Conservation (phyloP, 2,888 invertebrate species). For the Ditula angustiorana region DNA sequence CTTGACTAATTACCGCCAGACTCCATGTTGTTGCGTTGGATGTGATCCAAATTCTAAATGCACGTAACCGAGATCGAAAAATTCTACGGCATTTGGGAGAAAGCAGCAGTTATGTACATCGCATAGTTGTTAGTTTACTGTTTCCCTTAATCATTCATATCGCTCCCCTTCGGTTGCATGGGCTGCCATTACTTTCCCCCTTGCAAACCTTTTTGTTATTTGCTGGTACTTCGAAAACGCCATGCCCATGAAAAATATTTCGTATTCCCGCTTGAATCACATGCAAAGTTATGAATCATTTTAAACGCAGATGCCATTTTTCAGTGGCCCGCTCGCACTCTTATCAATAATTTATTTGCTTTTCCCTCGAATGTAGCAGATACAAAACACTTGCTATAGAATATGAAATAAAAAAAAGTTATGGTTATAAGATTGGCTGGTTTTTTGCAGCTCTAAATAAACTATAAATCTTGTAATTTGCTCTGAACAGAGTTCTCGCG, state of each 20-base stretch:
- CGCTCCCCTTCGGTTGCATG: slow-evolving; percentile 48
- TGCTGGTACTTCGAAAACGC: slow-evolving; percentile 46
- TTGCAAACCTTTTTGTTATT: slow-evolving; percentile 49
- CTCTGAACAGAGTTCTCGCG: no score
- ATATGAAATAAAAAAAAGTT: background rate
- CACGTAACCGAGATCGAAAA: background rate
- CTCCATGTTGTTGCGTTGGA: background rate
- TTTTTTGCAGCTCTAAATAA: no score
- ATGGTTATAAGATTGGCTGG: background rate
- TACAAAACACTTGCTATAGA: background rate
- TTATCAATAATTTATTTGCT: slow-evolving; percentile 26
- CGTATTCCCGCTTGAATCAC: slow-evolving; percentile 5
- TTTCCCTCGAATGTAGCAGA: background rate
- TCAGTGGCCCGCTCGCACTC: slow-evolving; percentile 22
- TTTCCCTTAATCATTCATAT: slow-evolving; percentile 48
- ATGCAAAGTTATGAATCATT: slow-evolving; percentile 28
- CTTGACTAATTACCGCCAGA: background rate
- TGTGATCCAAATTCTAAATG: background rate
- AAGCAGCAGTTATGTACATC: slow-evolving; percentile 45
- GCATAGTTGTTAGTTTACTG: slow-evolving; percentile 46
- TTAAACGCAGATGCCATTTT: slow-evolving; percentile 26
- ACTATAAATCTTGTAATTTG: no score
- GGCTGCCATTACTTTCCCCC: slow-evolving; percentile 48
- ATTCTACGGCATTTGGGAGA: slow-evolving; percentile 27
- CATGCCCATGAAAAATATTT: slow-evolving; percentile 17